phyloP scores from a whole-genome alignment of 2,888 invertebrate species.

The Thelaira solivaga region DNA sequence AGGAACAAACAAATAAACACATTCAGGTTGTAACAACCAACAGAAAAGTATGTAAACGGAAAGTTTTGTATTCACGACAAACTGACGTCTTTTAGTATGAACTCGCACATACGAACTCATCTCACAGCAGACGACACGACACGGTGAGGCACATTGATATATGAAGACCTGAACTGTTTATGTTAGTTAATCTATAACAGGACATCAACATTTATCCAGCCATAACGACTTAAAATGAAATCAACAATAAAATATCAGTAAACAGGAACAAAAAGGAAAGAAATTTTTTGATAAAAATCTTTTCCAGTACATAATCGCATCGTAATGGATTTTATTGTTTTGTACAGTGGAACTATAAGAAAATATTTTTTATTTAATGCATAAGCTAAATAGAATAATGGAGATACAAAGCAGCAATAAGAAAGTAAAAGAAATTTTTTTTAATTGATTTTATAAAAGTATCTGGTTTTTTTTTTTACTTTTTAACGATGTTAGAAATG shows the following conservation, averaged over 20 bases:
- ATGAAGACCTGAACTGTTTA: slow-evolving; percentile 34
- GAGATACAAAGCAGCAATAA: too few species aligned
- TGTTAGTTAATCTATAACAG: slow-evolving; percentile 54
- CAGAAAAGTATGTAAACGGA: slow-evolving; percentile 33
- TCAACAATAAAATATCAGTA: slow-evolving; percentile 16
- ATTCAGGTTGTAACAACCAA: too few species aligned
- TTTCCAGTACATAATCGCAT: slow-evolving; percentile 57
- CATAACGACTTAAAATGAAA: slow-evolving; percentile 34
- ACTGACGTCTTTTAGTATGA: slow-evolving; percentile 31
- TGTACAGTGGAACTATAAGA: slow-evolving; percentile 2
- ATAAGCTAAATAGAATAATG: too few species aligned
- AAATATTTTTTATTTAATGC: not conserved
- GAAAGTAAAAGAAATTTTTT: too few species aligned
- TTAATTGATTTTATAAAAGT: too few species aligned
- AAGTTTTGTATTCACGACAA: slow-evolving; percentile 42
- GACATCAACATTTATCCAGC: slow-evolving; percentile 51
- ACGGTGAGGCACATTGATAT: slow-evolving; percentile 12
- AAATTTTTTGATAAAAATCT: slow-evolving; percentile 60
- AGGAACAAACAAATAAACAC: too few species aligned
- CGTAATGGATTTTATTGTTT: slow-evolving; percentile 20
- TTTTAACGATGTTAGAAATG: too few species aligned
- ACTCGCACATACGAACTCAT: not conserved
- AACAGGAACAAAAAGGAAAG: slow-evolving; percentile 35
- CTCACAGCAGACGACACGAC: not conserved
- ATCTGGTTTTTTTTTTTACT: too few species aligned